Percentiles rank a stretch among this genome's conserved stretches.
Conservation (phyloP, 2,113 vertebrate species). For the Grammomys surdaster region DNA sequence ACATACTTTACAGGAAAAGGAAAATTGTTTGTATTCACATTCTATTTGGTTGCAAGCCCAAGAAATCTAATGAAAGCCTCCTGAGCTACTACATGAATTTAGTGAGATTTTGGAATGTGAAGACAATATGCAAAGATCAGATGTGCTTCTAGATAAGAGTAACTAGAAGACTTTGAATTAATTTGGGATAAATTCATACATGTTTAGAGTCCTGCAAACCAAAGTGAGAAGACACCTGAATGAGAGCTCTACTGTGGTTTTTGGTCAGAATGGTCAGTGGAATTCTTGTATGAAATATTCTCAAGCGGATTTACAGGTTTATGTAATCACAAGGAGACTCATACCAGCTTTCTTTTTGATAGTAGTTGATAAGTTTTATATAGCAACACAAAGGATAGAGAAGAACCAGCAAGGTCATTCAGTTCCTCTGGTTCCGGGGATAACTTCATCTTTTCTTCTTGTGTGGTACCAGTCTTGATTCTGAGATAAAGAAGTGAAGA, state of each 20-base stretch:
- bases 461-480: not conserved
- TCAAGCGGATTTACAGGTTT: not conserved
- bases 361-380: not conserved
- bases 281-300: not conserved
- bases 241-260: not conserved
- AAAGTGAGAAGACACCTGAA: not conserved
- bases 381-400: not conserved
- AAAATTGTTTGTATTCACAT: not conserved
- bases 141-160: not conserved
- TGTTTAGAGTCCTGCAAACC: not conserved
- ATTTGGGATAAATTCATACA: not conserved
- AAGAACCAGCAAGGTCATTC: not conserved
- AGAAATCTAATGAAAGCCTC: not conserved
- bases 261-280: not conserved
- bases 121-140: not conserved
- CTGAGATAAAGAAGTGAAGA: not conserved
- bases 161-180: not conserved
- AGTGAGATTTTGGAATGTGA: not conserved
- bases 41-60: not conserved
- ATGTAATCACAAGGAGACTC: not conserved
- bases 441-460: not conserved
- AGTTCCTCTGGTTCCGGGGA: no score
- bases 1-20: not conserved
- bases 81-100: not conserved
- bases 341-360: not conserved